Base-by-base conservation (phyloP, 2,888 invertebrate genomes). In the Alviniconcha strummeri region DNA sequence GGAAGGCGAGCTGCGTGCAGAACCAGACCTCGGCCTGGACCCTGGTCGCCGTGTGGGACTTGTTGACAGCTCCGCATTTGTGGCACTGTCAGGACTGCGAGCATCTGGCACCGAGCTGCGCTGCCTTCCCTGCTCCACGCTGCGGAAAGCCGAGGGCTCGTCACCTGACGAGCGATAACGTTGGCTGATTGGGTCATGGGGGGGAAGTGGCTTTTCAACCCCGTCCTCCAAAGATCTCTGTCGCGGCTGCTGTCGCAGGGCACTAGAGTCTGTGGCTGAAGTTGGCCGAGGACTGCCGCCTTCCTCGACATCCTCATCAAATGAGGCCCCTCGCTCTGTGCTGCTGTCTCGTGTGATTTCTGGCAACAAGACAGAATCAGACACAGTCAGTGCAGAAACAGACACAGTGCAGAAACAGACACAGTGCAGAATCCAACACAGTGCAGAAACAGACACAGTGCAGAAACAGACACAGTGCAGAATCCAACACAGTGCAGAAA, bases 261-360 rank as follows among this genome's bases (percentile, higher is more conserved):
- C 36, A 3, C 36, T 36, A 36, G 55, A 5, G 36, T 7, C n/a
- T 64, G 57, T 67, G 17, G n/a, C 69, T 8, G 83, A 52, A 9
- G 74, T 15, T 11, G 69, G 52, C 5, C n/a, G 69, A 0, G 72
- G 56, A 19, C 17, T 75, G 19, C 75, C 74, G 11, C 54, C 78
- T 5, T 80, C 83, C 2, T 87, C 85, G 11, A 56, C 67, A 4
- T 85, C 85, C 13, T 84, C 86, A 54, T 90, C 89, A 74, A 88
- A 87, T n/a, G 88, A 89, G 13, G 86, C 87, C 0, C 88, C 89
- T 56, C 88, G 81, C 64, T 91, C 90, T 71, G 88, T 87, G 82
- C 91, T 91, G 85, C 90, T 91, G 85, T 92, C 92, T 80, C 89
- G 82, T 1, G 91, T 91, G 36, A 92, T 92, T 89, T 92, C 92